Evolutionary conservation across 2,113 vertebrate species (phyloP), one percentile per base, ranked within the genome.

Genomic region (Pseudolaguvia tuberculata): DNA sequence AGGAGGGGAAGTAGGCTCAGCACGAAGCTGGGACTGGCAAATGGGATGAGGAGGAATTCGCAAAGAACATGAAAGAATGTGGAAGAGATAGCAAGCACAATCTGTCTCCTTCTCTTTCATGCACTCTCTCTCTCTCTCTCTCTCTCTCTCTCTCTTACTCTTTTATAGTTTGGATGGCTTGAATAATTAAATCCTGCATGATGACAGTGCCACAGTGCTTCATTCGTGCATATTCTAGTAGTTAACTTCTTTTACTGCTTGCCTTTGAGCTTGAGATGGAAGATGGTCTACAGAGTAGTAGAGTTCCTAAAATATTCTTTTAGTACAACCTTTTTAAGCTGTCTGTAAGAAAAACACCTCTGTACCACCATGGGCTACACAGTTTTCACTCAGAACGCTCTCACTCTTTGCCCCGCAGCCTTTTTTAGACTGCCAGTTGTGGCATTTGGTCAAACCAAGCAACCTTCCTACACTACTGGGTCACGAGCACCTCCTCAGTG

Each of bases 221-320:
- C 83, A 79, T 79, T 82, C 79, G 79, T 85, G 81, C 80, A 81
- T 85, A 85, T 84, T 85, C 81, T 73, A 77, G 78, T 79, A 80
- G 83, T 85, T 42, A 80, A 85, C 84, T 79, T 83, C 82, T 81
- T 83, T 77, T 45, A 77, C 25, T 76, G 79, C 74, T 79, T 78
- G 77, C 63, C 75, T 85, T 83, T 84, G 78, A 83, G 83, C 42
- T 20, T 23, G 58, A 80, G 79, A 80, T 82, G 79, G 78, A 80
- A 80, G 75, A 75, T 84, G 83, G 83, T n/a, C n/a, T n/a, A n/a
- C 81, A 85, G 80, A 84, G 81, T 78, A 62, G 80, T 80, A 72
- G 76, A 78, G 39, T 82, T 83, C 75, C 67, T 73, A 23, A 59
- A 84, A 83, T 83, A 86, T 86, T 84, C 66, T 55, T 73, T 17